Evolutionary conservation across 1,140 invertebrate species (phyloP).

Genomic region (Drosophila paulistorum): DNA sequence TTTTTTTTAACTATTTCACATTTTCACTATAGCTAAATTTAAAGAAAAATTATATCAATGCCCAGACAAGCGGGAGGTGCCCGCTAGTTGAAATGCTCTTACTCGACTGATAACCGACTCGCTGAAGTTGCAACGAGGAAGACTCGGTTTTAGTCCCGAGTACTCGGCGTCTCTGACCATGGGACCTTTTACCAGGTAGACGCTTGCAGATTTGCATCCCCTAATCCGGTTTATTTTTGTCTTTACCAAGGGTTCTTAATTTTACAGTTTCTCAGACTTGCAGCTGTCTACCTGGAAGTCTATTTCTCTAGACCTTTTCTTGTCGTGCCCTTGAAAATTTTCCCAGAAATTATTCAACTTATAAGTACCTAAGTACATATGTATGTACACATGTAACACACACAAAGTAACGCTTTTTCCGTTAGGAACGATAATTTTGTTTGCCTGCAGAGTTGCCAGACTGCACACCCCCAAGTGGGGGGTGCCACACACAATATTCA

Average conservation of each 20-base stretch:
- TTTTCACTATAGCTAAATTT: not conserved
- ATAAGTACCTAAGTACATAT: no score
- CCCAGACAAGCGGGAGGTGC: conserved; percentile 16
- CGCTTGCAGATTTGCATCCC: conserved; percentile 1
- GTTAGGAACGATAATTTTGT: no score
- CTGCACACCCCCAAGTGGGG: no score
- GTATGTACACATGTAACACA: no score
- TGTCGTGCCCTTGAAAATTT: not conserved
- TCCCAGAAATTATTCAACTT: no score
- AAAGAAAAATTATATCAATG: no score
- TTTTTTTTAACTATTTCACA: not conserved
- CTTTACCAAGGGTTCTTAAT: not conserved
- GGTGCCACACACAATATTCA: not conserved
- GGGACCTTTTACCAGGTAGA: conserved; percentile 11
- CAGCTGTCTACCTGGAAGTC: not conserved
- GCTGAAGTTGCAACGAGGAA: not conserved
- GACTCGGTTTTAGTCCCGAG: conserved; percentile 20
- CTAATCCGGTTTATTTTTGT: not conserved
- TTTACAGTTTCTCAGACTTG: not conserved
- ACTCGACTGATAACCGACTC: conserved; percentile 42
- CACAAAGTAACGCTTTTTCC: no score
- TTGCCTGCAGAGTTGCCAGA: no score
- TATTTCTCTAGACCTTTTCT: conserved; percentile 8
- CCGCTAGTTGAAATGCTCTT: conserved; percentile 39
- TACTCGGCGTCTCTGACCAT: not conserved